Conservation (phyloP, 2,888 invertebrate species). For the Crematogaster levior region DNA sequence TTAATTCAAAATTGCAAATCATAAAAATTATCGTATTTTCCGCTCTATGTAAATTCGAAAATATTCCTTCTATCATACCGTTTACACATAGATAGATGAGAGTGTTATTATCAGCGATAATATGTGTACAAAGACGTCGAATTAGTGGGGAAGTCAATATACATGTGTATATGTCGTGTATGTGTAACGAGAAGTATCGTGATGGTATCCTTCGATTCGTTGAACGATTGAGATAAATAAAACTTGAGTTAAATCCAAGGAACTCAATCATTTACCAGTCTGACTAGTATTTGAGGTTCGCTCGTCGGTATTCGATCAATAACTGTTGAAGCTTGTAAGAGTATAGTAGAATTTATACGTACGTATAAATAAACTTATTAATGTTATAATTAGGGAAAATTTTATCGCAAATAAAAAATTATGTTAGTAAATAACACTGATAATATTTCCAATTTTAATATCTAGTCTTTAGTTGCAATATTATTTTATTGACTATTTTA, state of each 20-base stretch:
- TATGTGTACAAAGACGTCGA: constrained; percentile 10
- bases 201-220: constrained; percentile 11
- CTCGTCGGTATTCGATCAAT: neutral
- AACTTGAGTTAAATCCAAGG: neutral
- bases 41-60: neutral
- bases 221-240: constrained; percentile 24
- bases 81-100: neutral
- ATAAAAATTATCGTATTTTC: neutral
- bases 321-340: neutral
- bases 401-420: neutral
- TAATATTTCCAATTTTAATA: neutral
- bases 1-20: neutral
- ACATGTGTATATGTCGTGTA: neutral
- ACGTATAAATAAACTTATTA: neutral
- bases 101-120: constrained; percentile 62
- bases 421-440: neutral
- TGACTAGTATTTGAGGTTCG: neutral
- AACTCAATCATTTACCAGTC: constrained; percentile 12
- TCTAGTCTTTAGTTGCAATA: neutral
- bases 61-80: neutral
- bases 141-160: neutral
- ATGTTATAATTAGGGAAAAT: neutral
- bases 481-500: too few species aligned
- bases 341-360: neutral
- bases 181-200: neutral